Evolutionary conservation across 1,140 invertebrate species (phyloP).

Genomic region (Ladona fulva): DNA sequence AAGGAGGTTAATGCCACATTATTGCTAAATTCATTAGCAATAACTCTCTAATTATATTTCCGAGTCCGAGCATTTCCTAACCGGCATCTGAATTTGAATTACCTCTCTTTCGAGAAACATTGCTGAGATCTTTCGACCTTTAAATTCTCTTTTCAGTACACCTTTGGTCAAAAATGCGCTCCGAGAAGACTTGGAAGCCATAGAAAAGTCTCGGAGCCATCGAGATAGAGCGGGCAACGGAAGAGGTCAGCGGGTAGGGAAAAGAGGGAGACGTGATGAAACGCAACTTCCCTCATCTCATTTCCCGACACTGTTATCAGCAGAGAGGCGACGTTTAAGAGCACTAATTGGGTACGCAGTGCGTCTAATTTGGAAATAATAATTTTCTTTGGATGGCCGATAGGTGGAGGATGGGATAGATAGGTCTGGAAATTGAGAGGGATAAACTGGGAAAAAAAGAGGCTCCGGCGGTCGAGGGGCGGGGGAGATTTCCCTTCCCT

Average conservation of each 20-base stretch:
- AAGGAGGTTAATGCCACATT: too few species aligned
- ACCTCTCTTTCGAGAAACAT: too few species aligned
- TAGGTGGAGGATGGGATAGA: background rate
- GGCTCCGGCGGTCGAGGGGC: background rate
- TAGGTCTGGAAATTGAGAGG: background rate
- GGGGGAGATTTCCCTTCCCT: background rate
- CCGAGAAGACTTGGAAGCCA: too few species aligned
- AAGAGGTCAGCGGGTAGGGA: conserved; percentile 18
- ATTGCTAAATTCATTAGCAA: too few species aligned
- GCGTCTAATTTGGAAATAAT: conserved; percentile 7
- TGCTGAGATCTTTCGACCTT: too few species aligned
- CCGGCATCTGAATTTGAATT: too few species aligned
- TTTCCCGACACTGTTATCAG: conserved; percentile 4
- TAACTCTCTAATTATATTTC: too few species aligned
- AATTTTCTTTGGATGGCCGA: background rate
- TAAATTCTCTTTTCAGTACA: too few species aligned
- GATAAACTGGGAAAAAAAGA: background rate
- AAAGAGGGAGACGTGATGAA: conserved; percentile 19
- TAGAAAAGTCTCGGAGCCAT: too few species aligned
- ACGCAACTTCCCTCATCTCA: background rate
- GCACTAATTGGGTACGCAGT: background rate
- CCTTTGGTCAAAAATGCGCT: too few species aligned
- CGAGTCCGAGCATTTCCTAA: too few species aligned
- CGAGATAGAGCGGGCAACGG: conserved; percentile 13
- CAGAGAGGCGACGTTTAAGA: background rate